Base-by-base conservation (phyloP, 2,888 invertebrate genomes). In the Thumatha senex region DNA sequence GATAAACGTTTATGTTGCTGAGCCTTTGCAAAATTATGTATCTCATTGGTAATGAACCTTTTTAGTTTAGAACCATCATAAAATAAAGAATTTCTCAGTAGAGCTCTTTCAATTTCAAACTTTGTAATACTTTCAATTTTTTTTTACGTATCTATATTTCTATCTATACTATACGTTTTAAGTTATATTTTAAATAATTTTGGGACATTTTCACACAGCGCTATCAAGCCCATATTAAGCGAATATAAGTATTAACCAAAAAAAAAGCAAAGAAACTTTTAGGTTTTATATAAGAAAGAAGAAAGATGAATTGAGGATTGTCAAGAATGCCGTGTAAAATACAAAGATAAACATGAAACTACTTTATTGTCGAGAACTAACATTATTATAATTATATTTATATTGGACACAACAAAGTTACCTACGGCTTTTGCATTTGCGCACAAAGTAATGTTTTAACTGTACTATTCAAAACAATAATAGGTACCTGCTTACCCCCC, bases 371-470 rank as follows among this genome's bases (percentile, higher is more conserved):
- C n/a, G n/a, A n/a, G n/a, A n/a, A n/a, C n/a, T n/a, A n/a, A n/a
- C n/a, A n/a, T n/a, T n/a, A n/a, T n/a, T n/a, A n/a, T n/a, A n/a
- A n/a, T n/a, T n/a, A n/a, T n/a, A n/a, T n/a, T n/a, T n/a, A n/a
- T n/a, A n/a, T n/a, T 9, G 13, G 5, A 36, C 13, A 36, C 36
- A 36, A 5, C 13, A 36, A 36, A 14, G 29, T 35, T 43, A 35
- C n/a, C n/a, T n/a, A 5, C 4, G 13, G 13, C 13, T 35, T 18
- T 29, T 7, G 13, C 18, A 12, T 35, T 35, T 24, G 10, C 30
- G 42, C 18, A 15, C 35, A 41, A 15, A 14, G 29, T 36, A 40
- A 46, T 46, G 46, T 41, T 24, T 15, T 42, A 48, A 48, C 48
- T 48, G 48, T 48, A 48, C 41, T 18, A 8, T 35, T 30, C 41